Conservation (phyloP, 2,113 vertebrate genomes). For the Herpailurus yagouaroundi region DNA sequence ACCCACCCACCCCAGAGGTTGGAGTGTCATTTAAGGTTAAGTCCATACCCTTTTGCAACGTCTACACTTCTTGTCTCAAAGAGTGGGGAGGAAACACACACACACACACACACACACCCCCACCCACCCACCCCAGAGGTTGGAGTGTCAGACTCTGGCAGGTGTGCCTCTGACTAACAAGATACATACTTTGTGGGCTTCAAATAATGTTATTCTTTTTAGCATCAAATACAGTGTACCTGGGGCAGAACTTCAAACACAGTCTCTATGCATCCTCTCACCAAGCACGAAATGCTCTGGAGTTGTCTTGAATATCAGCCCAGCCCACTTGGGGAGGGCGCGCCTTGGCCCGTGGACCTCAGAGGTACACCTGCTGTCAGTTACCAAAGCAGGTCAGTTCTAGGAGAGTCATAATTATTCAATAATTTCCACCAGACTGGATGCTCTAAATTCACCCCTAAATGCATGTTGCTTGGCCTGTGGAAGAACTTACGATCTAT, state of each 20-base stretch:
- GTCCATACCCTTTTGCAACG: background rate
- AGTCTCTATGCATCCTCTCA: background rate
- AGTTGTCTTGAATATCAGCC: background rate
- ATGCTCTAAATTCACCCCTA: background rate
- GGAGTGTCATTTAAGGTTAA: background rate
- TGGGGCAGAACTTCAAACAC: background rate
- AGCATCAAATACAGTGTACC: background rate
- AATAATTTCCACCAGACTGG: background rate
- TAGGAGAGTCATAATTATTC: background rate
- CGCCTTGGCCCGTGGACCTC: background rate
- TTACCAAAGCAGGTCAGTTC: background rate
- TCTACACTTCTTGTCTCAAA: background rate
- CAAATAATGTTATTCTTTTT: background rate
- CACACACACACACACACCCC: background rate
- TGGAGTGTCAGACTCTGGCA: background rate
- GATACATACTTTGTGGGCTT: background rate
- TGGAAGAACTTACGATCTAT: background rate
- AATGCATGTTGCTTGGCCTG: fast-evolving
- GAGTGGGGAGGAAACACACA: background rate
- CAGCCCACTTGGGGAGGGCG: background rate
- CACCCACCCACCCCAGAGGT: background rate
- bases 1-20: too few relatives aligned
- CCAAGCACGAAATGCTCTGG: background rate
- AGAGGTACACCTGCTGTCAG: background rate
- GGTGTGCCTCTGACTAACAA: background rate